Evolutionary conservation across 1,140 invertebrate species (phyloP), one percentile per base, ranked within the genome.

Genomic region (Stenopsyche tienmushanensis): DNA sequence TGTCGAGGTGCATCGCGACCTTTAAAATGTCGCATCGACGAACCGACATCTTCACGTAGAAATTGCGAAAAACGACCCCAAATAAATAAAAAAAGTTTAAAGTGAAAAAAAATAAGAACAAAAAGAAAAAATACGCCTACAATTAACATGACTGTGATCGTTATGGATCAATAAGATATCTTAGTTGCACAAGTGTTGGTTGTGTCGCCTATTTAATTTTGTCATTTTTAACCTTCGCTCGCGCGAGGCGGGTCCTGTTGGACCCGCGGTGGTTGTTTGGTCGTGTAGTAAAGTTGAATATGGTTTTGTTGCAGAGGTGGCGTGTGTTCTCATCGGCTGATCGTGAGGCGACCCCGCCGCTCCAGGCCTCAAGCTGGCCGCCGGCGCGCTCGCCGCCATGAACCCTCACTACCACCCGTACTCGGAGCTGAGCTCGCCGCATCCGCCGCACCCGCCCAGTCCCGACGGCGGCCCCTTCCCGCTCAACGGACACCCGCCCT

Each of bases 351-450:
- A 55, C 57, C 54, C 47, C 64, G 64, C 64, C 67, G 64, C 64
- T 69, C 53, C 77, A 79, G 76, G 77, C 78, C 78, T 80, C 84
- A 85, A 85, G 80, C 84, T 85, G 84, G 84, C 84, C 77, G 83
- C 83, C 79, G 84, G 83, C 77, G 77, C 82, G 71, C 80, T 84
- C 78, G 78, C 83, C 72, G 81, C 82, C 73, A 87, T 87, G 86
- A 87, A 87, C 84, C 84, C 85, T 77, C 85, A 86, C 78, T 87
- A 86, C 80, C 84, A 87, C 82, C 83, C 85, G 76, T 87, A 86
- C 77, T 79, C 83, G 78, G 85, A 86, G 78, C 81, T 86, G 66
- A 85, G 84, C 78, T 85, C 85, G 73, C 84, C 85, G 72, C 85
- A 86, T 79, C 85, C 85, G 73, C 83, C 85, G 68, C 84, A 83